Evolutionary conservation across 1,140 invertebrate genomes (phyloP).

Genomic region (Calephelis nemesis): DNA sequence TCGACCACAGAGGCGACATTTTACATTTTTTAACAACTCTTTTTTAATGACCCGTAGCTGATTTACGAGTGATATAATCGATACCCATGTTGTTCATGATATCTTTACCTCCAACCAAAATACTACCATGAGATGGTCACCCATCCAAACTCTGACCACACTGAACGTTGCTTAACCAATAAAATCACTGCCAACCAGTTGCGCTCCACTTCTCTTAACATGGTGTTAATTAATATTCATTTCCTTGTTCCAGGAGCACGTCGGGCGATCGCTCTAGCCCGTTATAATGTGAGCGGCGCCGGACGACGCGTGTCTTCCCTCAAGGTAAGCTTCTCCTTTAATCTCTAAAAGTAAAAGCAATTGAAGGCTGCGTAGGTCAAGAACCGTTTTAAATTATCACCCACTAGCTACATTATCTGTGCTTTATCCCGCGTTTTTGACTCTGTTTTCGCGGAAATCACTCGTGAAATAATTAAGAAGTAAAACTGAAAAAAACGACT

Average conservation of each 20-base stretch:
- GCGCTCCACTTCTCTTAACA: constrained; percentile 3
- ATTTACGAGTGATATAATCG: too few species aligned
- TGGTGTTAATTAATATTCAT: constrained; percentile 38
- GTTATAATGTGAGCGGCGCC: constrained; percentile 74
- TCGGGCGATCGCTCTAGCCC: constrained; percentile 46
- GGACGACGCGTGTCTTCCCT: constrained; percentile 61
- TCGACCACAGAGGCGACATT: too few species aligned
- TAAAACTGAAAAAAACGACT: too few species aligned
- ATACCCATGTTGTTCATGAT: too few species aligned
- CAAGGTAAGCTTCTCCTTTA: constrained; percentile 62
- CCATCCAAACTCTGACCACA: not conserved
- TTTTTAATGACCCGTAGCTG: too few species aligned
- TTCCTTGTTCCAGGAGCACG: constrained; percentile 57
- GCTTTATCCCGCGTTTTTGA: too few species aligned
- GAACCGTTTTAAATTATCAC: not conserved
- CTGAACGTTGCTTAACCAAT: not conserved
- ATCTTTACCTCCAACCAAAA: too few species aligned
- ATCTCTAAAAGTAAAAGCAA: constrained; percentile 21
- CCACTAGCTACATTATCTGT: not conserved
- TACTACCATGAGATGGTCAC: not conserved
- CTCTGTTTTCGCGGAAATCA: too few species aligned
- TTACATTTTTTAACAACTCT: too few species aligned
- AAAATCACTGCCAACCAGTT: constrained; percentile 4
- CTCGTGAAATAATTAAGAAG: too few species aligned
- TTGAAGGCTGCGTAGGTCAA: constrained; percentile 4